phyloP scores from a whole-genome alignment of 2,797 vertebrate genomes.

The Ctenochaetus hawaiiensis region DNA sequence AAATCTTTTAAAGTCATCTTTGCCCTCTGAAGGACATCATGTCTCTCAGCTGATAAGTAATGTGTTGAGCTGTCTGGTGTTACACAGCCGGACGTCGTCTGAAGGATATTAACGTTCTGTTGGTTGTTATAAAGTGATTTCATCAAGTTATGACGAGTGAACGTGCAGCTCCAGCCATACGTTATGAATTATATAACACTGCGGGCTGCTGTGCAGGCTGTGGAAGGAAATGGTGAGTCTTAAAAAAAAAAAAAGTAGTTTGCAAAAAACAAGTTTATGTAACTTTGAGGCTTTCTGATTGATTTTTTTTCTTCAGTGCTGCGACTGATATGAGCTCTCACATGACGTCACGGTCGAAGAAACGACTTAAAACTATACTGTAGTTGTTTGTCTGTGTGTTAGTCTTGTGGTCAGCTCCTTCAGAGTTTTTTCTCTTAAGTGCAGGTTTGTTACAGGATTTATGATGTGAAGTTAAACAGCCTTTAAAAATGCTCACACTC shows the following conservation, averaged over 20 bases:
- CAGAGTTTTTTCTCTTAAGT: not conserved
- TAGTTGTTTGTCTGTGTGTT: not conserved
- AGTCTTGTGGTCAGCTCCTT: constrained; percentile 4
- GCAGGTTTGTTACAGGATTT: constrained; percentile 10
- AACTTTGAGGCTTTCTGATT: not conserved
- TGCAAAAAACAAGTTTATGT: not conserved
- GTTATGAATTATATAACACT: constrained; percentile 22
- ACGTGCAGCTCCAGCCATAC: not conserved
- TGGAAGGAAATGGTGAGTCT: not conserved
- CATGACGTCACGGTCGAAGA: not conserved
- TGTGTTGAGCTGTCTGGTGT: not conserved
- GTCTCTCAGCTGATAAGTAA: not conserved
- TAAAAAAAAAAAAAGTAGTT: not conserved
- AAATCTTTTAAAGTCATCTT: constrained; percentile 27
- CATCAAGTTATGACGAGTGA: constrained; percentile 12
- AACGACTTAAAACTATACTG: not conserved
- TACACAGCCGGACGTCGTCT: not conserved
- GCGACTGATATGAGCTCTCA: not conserved
- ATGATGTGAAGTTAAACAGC: constrained; percentile 13
- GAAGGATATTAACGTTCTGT: not conserved
- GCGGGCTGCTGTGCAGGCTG: not conserved
- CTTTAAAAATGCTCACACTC: constrained; percentile 2
- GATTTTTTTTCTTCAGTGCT: not conserved
- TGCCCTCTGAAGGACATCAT: constrained; percentile 15
- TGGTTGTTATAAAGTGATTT: not conserved